These are phyloP conservation scores for Lysandra coridon DNA, from an alignment of 2,888 invertebrate species.

Conservation along the genomic window DNA sequence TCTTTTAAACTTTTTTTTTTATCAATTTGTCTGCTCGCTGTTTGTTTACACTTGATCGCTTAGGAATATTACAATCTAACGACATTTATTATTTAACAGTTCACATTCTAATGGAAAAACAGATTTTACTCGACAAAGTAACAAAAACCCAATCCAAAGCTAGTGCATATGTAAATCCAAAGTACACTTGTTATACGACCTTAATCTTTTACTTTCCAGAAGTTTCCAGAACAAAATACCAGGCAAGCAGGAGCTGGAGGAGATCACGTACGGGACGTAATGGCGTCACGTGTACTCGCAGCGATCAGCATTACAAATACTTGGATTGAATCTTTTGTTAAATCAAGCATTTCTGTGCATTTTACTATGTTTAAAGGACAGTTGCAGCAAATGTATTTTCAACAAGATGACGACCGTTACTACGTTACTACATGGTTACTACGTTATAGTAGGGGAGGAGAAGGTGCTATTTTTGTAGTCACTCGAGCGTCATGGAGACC, in stretches of 20 bases:
- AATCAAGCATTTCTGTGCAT: not conserved
- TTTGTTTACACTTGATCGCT: no score
- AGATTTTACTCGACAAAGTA: not conserved
- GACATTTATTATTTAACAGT: no score
- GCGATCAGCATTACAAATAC: conserved; percentile 28
- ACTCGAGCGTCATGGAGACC: no score
- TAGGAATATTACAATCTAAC: no score
- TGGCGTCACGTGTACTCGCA: conserved; percentile 17
- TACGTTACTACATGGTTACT: no score
- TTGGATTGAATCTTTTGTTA: conserved; percentile 29
- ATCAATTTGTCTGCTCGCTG: no score
- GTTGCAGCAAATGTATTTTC: not conserved
- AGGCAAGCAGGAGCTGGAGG: not conserved
- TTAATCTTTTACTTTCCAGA: conserved; percentile 25
- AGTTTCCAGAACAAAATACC: conserved; percentile 12
- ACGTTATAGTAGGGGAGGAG: no score
- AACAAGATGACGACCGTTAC: no score
- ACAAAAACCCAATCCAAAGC: not conserved
- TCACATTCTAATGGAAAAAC: no score
- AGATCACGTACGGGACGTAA: conserved; percentile 25
- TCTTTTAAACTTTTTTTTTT: no score
- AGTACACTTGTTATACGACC: conserved; percentile 30
- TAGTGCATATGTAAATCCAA: not conserved
- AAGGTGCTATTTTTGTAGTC: no score
- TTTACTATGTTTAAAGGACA: conserved; percentile 11